A percentile compares a stretch with the other conserved stretches of the same genome.
These are phyloP conservation scores for Ophiodon elongatus DNA, from an alignment of 2,113 vertebrate genomes.

Conservation along the genomic window DNA sequence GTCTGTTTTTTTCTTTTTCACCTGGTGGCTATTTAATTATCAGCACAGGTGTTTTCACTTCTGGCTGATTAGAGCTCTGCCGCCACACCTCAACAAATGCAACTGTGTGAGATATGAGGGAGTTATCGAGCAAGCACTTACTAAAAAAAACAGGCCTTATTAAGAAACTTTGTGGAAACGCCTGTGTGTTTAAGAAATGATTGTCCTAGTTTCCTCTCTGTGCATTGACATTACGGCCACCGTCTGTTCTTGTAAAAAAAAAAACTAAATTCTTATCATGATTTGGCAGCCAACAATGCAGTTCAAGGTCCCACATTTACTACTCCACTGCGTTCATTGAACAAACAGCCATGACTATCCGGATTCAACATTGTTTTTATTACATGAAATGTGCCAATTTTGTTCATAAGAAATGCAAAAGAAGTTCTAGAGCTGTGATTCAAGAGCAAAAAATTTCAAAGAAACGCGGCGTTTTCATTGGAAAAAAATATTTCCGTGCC, in stretches of 20 bases:
- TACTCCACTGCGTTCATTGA: background rate
- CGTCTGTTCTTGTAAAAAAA: background rate
- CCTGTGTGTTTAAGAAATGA: background rate
- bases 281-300: background rate
- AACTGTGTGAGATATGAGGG: background rate
- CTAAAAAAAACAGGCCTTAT: background rate
- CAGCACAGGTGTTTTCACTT: background rate
- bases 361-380: background rate
- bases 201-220: background rate
- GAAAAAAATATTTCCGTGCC: background rate
- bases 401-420: background rate
- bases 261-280: no score
- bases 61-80: background rate
- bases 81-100: background rate
- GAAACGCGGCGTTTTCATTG: background rate
- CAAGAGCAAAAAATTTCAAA: background rate
- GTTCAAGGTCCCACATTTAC: background rate
- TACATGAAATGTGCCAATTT: background rate
- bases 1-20: background rate
- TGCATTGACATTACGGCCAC: background rate
- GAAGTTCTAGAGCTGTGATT: background rate
- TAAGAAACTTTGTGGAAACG: background rate
- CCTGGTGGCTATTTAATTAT: background rate
- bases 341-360: background rate
- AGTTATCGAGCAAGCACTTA: background rate